Base-by-base conservation (phyloP, 2,113 vertebrate species). In the Eolophus roseicapilla region DNA sequence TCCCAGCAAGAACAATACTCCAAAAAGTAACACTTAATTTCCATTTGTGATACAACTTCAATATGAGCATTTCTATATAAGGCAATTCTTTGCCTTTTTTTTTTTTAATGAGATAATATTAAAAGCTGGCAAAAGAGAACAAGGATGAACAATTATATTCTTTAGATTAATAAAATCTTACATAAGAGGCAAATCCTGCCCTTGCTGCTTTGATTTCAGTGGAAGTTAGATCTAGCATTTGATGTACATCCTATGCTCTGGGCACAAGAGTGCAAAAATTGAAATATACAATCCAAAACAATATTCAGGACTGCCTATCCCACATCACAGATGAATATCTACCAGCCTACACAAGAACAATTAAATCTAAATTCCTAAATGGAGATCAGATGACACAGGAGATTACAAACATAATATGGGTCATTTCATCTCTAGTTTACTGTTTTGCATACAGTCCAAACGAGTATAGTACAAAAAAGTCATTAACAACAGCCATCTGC, bases 1-100 rank as follows among this genome's bases (percentile, higher is more conserved):
- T 82, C 37, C 71, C n/a, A 90, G 81, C 57, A 94, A 95, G 82
- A 94, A 86, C 39, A 68, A 92, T 55, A 35, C 17, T 87, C 82
- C 55, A 69, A 93, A 95, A 94, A 68, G 59, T 52, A 84, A 90
- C 27, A 92, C 28, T 94, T 94, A 52, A 83, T 95, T 98, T 95
- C 85, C 35, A 47, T 94, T 90, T 92, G 41, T 68, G 82, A 84
- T 63, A 67, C 44, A 73, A 78, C 90, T 87, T 96, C 79, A 92
- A 89, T 82, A 89, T 13, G 86, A 96, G 9, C 37, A 82, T 59
- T 96, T 93, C 68, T 78, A n/a, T 31, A 52, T 47, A 59, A 94
- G 20, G 14, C 4, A 44, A 44, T 70, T 76, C 9, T 86, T 88
- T 84, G 39, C 10, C 3, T 27, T 74, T 46, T 46, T 64, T 39